Evolutionary conservation across 2,888 invertebrate species (phyloP).

Genomic region (Heliconius aoede): DNA sequence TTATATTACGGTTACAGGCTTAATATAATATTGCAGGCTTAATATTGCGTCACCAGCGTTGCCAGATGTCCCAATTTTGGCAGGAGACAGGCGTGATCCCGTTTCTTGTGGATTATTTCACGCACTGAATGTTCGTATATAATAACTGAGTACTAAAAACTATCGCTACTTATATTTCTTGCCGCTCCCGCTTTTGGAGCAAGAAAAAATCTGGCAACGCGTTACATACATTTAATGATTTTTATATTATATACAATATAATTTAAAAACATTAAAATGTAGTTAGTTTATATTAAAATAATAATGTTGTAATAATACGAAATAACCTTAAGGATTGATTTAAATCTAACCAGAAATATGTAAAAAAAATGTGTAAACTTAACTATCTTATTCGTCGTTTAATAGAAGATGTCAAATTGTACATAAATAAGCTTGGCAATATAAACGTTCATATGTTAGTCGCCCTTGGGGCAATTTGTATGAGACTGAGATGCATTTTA

Average conservation of each 20-base stretch:
- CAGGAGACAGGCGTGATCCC: no score
- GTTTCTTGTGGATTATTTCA: no score
- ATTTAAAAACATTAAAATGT: background rate
- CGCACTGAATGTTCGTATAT: no score
- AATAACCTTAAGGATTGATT: background rate
- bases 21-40: no score
- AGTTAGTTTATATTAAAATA: background rate
- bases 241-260: background rate
- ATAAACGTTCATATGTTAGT: constrained; percentile 1
- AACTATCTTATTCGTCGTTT: background rate
- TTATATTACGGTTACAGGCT: background rate
- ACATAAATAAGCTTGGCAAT: constrained; percentile 8
- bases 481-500: background rate
- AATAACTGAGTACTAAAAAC: no score
- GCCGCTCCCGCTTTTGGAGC: no score
- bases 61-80: no score
- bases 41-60: no score
- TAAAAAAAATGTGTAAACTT: background rate
- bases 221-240: no score
- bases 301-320: background rate
- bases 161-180: no score
- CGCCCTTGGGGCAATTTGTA: constrained; percentile 12
- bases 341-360: background rate
- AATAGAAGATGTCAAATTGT: background rate
- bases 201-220: no score